Percentiles rank a stretch among this genome's conserved stretches.
phyloP scores from a whole-genome alignment of 2,797 vertebrate species.

The Triplophysa bombifrons region DNA sequence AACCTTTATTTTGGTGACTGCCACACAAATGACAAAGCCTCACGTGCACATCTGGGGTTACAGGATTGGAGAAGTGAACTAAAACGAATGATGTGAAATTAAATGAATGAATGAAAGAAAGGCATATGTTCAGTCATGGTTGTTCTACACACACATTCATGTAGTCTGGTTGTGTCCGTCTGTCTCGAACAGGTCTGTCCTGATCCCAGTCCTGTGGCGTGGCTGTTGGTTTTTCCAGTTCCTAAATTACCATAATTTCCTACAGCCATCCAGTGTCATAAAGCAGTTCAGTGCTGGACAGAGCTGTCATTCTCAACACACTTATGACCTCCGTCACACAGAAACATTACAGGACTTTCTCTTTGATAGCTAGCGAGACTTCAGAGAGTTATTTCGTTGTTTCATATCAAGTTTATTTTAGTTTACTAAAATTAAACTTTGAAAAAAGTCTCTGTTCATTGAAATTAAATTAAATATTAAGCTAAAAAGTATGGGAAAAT shows the following conservation, averaged over 20 bases:
- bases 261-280: slow-evolving; percentile 23
- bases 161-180: background rate
- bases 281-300: background rate
- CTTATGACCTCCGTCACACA: background rate
- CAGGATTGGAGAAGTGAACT: no score
- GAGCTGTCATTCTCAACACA: slow-evolving; percentile 12
- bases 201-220: slow-evolving; percentile 20
- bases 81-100: background rate
- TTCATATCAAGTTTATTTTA: no score
- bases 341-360: background rate
- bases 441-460: no score
- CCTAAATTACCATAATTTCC: slow-evolving; percentile 47
- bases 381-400: no score
- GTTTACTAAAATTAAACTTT: no score
- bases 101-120: background rate
- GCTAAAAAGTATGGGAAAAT: no score
- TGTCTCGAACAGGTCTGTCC: slow-evolving; percentile 1
- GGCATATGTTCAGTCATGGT: background rate
- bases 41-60: background rate
- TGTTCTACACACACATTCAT: background rate
- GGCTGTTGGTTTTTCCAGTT: slow-evolving; percentile 47
- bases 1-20: background rate
- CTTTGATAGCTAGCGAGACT: background rate
- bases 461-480: no score
- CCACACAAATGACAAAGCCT: background rate